phyloP scores from a whole-genome alignment of 1,140 invertebrate genomes.

The Ceratina australensis region DNA sequence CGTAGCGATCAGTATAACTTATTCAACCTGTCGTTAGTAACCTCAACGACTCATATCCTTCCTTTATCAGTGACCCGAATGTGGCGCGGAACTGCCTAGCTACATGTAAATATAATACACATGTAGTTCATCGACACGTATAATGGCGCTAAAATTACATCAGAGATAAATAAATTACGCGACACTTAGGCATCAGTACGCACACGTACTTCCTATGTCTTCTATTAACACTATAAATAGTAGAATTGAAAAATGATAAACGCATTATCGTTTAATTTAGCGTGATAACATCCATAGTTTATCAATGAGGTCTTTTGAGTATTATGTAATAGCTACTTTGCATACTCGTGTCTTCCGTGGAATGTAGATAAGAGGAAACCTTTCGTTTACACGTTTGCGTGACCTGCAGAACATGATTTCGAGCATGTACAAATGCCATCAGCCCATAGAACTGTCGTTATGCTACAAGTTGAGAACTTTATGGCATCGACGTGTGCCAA shows the following conservation, averaged over 20 bases:
- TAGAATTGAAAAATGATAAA: too few species aligned
- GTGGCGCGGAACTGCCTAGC: constrained; percentile 16
- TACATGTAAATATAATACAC: too few species aligned
- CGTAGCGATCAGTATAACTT: constrained; percentile 59
- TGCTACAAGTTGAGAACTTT: constrained; percentile 12
- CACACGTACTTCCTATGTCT: too few species aligned
- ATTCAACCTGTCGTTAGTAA: constrained; percentile 59
- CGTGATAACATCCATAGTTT: too few species aligned
- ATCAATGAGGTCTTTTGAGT: neutral
- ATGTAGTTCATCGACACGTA: constrained; percentile 32
- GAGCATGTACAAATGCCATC: constrained; percentile 11
- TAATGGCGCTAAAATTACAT: constrained; percentile 18
- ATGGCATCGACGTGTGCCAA: constrained; percentile 1
- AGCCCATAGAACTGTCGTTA: neutral
- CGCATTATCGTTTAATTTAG: too few species aligned
- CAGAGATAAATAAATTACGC: neutral
- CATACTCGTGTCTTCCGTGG: neutral
- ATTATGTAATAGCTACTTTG: neutral
- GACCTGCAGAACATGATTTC: constrained; percentile 10
- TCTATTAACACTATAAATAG: too few species aligned
- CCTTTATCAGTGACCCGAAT: constrained; percentile 60
- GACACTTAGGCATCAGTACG: neutral
- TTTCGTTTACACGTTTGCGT: constrained; percentile 11
- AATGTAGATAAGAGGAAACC: constrained; percentile 21
- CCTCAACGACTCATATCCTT: constrained; percentile 62